Conservation (phyloP, 2,888 invertebrate genomes). For the Cryptocephalus moraei region DNA sequence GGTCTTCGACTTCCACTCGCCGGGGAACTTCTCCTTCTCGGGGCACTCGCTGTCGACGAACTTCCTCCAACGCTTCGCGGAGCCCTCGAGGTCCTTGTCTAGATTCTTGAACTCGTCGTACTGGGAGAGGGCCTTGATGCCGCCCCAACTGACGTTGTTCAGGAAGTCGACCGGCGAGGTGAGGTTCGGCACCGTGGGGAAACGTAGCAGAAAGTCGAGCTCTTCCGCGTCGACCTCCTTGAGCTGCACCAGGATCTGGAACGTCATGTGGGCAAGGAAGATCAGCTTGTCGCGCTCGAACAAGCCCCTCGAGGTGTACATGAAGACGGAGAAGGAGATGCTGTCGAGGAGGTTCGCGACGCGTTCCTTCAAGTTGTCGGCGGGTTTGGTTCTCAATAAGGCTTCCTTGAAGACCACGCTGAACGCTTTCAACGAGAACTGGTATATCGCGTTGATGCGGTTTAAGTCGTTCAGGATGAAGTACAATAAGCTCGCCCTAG, state of each 20-base stretch:
- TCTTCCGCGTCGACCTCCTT: slow-evolving; percentile 65
- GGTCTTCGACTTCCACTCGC: slow-evolving; percentile 90
- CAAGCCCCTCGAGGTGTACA: slow-evolving; percentile 81
- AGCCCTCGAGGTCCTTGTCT: slow-evolving; percentile 86
- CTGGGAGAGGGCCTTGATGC: slow-evolving; percentile 67
- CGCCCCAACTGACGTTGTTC: slow-evolving; percentile 77
- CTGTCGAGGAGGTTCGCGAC: slow-evolving; percentile 73
- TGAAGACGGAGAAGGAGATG: slow-evolving; percentile 77
- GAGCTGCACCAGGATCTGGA: slow-evolving; percentile 49
- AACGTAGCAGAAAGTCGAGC: slow-evolving; percentile 79
- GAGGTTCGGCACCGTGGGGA: slow-evolving; percentile 65
- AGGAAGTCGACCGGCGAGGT: slow-evolving; percentile 76
- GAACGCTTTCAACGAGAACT: slow-evolving; percentile 91
- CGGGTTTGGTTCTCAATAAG: slow-evolving; percentile 54
- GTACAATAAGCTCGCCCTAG: slow-evolving; percentile 80
- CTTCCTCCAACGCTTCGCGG: slow-evolving; percentile 86
- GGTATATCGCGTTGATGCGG: slow-evolving; percentile 91
- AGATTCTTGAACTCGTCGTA: slow-evolving; percentile 74
- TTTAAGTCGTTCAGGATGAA: slow-evolving; percentile 87
- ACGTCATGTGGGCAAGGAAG: slow-evolving; percentile 75
- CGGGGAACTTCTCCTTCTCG: slow-evolving; percentile 87
- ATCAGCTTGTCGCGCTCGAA: slow-evolving; percentile 89
- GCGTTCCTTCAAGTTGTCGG: slow-evolving; percentile 60
- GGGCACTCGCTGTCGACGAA: slow-evolving; percentile 87
- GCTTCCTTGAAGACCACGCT: slow-evolving; percentile 85